Evolutionary conservation across 1,140 invertebrate genomes (phyloP).

Genomic region (Diachasma alloeum): DNA sequence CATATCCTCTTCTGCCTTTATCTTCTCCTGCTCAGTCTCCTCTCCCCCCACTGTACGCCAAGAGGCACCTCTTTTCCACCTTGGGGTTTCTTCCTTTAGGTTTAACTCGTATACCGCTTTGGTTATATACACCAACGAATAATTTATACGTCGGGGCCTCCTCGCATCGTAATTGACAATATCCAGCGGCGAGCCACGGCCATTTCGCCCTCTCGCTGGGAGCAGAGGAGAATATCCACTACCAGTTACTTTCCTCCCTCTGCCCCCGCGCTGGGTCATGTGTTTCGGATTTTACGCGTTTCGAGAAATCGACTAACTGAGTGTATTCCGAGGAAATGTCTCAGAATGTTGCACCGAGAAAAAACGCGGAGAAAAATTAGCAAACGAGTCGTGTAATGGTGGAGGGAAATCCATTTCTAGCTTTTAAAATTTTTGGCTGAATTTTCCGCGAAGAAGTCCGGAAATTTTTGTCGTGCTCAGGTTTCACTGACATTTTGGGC

Average conservation of each 20-base stretch:
- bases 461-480: too few species aligned
- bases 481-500: too few species aligned
- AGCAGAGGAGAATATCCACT: slow-evolving; percentile 19
- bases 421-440: neutral
- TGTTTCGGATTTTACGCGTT: slow-evolving; percentile 23
- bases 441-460: neutral
- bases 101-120: neutral
- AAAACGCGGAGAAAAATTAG: too few species aligned
- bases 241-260: neutral
- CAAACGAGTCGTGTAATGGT: too few species aligned
- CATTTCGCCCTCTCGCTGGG: slow-evolving; percentile 21
- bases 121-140: slow-evolving; percentile 30
- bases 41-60: slow-evolving; percentile 15
- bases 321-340: neutral
- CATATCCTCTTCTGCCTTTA: neutral
- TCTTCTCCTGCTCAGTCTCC: neutral
- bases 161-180: slow-evolving; percentile 49
- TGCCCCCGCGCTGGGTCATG: slow-evolving; percentile 20
- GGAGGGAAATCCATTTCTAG: neutral
- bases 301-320: slow-evolving; percentile 5
- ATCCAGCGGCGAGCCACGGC: slow-evolving; percentile 37
- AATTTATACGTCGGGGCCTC: slow-evolving; percentile 41
- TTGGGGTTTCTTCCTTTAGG: neutral
- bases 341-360: neutral
- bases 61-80: slow-evolving; percentile 19